Base-by-base conservation (phyloP, 2,888 invertebrate genomes). In the Strigamia maritima region DNA sequence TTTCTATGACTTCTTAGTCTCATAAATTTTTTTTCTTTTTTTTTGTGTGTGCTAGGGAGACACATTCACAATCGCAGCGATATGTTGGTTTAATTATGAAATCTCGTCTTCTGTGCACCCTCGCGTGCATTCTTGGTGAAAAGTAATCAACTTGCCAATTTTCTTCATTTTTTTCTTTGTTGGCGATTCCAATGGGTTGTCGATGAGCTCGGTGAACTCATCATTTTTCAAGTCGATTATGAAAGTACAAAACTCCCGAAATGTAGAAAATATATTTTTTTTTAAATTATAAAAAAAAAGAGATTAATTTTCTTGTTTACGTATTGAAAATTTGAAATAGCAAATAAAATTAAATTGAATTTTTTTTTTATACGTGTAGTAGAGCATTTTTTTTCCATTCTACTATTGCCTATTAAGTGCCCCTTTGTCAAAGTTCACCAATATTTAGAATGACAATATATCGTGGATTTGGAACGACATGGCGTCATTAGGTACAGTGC, bases 1-100 rank as follows among this genome's bases (percentile, higher is more conserved):
- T 54, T 54, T 54, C 54, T 54, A 54, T 54, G 54, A 54, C 54
- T 54, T 54, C 54, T 54, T 54, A 54, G 54, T 54, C 54, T 54
- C 54, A 19, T 54, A 54, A 22, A 19, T 3, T n/a, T 19, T 19
- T 54, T 54, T 49, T 49, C n/a, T n/a, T 49, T n/a, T 16, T 44
- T 49, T n/a, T 49, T n/a, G 19, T 19, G 1, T 6, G 19, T 54
- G 54, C 54, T 19, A 22, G 54, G 54, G 19, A 54, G 19, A 54
- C 54, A 54, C 54, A 54, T 54, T 54, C 54, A 54, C 54, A 54
- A 54, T 54, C 54, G 54, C 22, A n/a, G 54, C 54, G 54, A 54
- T 54, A 54, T 54, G 54, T 54, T 54, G 54, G 54, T 54, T 54
- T 54, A 54, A 54, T 54, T 54, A 54, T 54, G 54, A 54, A 54